A percentile compares a stretch with the other conserved stretches of the same genome.
phyloP scores from a whole-genome alignment of 2,113 vertebrate species.

The Columba janthina region DNA sequence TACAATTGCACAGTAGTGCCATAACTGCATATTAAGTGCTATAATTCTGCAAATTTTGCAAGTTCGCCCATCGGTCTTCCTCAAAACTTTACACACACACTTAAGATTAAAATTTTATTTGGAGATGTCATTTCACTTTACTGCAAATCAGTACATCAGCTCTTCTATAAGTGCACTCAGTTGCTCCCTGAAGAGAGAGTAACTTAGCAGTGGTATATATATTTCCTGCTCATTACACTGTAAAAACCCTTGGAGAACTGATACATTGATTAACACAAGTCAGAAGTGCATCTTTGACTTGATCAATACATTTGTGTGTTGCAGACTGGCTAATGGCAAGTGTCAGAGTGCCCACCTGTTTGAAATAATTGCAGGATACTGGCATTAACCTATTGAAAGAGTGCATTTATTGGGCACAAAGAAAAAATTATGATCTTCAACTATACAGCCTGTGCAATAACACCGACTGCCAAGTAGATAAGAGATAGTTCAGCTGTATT shows the following conservation, averaged over 20 bases:
- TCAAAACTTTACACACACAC: conserved; percentile 44
- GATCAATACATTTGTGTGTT: conserved; percentile 61
- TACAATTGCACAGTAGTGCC: neutral
- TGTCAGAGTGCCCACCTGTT: conserved; percentile 57
- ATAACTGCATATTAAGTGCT: neutral
- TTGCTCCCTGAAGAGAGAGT: conserved; percentile 74
- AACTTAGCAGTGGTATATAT: conserved; percentile 60
- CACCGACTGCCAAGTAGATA: conserved; percentile 47
- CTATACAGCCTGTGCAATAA: conserved; percentile 43
- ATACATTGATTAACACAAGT: conserved; percentile 69
- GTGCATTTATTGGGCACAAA: conserved; percentile 21
- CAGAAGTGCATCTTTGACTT: conserved; percentile 61
- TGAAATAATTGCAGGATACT: conserved; percentile 57
- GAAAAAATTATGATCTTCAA: conserved; percentile 49
- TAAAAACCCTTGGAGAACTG: conserved; percentile 71
- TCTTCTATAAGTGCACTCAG: conserved; percentile 72
- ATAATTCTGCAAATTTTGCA: conserved; percentile 43
- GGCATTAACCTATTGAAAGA: conserved; percentile 57
- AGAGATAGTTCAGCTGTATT: conserved; percentile 50
- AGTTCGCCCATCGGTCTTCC: conserved; percentile 14
- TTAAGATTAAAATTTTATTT: conserved; percentile 67
- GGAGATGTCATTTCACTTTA: conserved; percentile 64
- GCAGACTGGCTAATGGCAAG: conserved; percentile 5
- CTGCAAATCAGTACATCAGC: conserved; percentile 69
- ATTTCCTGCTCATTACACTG: conserved; percentile 70